Percentiles rank a stretch among this genome's conserved stretches.
phyloP scores from a whole-genome alignment of 2,797 vertebrate species.

The Coendou prehensilis region DNA sequence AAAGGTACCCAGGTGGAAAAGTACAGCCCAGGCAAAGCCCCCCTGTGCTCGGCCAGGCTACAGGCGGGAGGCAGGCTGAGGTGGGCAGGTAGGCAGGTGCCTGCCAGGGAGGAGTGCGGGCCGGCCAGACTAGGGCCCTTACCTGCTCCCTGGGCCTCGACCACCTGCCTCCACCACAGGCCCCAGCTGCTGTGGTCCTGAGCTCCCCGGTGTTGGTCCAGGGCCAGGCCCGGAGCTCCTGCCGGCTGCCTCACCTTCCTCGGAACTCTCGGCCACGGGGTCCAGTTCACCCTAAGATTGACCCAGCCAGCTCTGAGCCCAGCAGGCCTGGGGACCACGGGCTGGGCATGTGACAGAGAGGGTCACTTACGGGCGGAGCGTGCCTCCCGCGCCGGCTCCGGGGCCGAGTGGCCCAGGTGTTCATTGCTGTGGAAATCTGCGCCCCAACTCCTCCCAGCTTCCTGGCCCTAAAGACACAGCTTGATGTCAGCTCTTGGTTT shows the following conservation, averaged over 20 bases:
- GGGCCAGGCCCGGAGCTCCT: conserved; percentile 33
- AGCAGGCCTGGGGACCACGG: background rate
- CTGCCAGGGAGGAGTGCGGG: background rate
- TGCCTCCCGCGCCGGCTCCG: conserved; percentile 81
- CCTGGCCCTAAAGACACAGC: background rate
- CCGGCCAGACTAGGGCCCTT: background rate
- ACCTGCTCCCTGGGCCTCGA: conserved; percentile 49
- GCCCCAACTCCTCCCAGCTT: background rate
- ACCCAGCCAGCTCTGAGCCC: background rate
- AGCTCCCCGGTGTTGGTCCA: conserved; percentile 87
- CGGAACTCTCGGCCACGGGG: conserved; percentile 81
- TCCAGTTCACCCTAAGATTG: conserved; percentile 72
- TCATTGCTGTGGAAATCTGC: conserved; percentile 64
- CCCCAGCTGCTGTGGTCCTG: conserved; percentile 86
- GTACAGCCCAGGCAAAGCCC: background rate
- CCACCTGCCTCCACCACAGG: conserved; percentile 87
- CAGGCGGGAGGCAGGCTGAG: background rate
- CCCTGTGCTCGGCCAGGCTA: background rate
- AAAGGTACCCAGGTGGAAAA: background rate
- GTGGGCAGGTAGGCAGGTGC: background rate
- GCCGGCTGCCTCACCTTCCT: conserved; percentile 36
- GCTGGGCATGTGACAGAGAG: background rate
- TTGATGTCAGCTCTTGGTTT: background rate
- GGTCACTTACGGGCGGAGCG: conserved; percentile 59
- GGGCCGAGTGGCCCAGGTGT: conserved; percentile 60